Evolutionary conservation across 2,888 invertebrate species (phyloP).

Genomic region (Drosophila phalerata): DNA sequence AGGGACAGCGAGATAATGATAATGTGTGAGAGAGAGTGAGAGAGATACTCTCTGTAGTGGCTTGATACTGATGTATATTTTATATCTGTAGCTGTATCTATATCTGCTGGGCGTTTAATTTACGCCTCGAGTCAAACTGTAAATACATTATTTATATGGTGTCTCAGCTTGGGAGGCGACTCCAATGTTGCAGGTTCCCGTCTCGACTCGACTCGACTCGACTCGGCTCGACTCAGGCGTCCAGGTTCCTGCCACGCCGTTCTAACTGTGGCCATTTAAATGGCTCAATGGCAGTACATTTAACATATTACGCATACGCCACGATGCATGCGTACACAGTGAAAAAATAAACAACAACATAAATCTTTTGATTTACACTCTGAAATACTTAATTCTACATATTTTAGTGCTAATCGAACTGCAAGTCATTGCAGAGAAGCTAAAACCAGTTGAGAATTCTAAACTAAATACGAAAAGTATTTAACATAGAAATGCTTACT

Average conservation of each 20-base stretch:
- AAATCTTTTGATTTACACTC: not conserved
- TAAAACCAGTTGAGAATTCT: no score
- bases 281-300: constrained; percentile 51
- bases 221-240: constrained; percentile 11
- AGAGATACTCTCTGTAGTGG: constrained; percentile 10
- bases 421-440: no score
- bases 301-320: constrained; percentile 68
- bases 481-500: not conserved
- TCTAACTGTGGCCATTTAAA: constrained; percentile 39
- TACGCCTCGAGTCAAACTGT: constrained; percentile 66
- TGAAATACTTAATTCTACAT: no score
- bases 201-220: constrained; percentile 1
- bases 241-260: not conserved
- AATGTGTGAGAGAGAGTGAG: not conserved
- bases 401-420: no score
- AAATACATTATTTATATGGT: constrained; percentile 61
- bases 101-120: constrained; percentile 57
- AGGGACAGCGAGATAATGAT: not conserved
- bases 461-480: not conserved
- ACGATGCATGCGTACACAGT: constrained; percentile 15
- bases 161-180: constrained; percentile 10
- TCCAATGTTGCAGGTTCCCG: constrained; percentile 11
- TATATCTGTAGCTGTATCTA: constrained; percentile 3
- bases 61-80: constrained; percentile 23
- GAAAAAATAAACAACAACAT: not conserved